Evolutionary conservation across 2,113 vertebrate genomes (phyloP).

Genomic region (Ictalurus furcatus): DNA sequence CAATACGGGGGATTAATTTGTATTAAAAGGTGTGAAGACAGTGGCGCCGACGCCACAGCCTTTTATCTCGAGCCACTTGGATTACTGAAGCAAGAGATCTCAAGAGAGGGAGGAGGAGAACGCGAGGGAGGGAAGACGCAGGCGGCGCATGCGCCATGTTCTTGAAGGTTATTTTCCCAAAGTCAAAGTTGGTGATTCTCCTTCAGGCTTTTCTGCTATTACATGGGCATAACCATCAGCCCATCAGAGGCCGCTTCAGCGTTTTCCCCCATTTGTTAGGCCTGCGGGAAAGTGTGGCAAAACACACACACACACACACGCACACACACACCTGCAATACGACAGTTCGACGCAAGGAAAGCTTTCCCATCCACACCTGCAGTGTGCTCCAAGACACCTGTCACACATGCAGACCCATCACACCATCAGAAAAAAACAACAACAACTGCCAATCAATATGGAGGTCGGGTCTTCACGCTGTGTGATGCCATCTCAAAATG

Average conservation of each 20-base stretch:
- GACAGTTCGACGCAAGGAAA: constrained; percentile 16
- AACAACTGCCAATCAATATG: constrained; percentile 69
- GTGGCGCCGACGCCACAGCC: constrained; percentile 56
- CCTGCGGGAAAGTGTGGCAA: background rate
- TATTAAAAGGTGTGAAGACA: constrained; percentile 69
- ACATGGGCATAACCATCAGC: constrained; percentile 48
- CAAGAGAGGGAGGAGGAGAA: constrained; percentile 39
- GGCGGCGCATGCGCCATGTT: constrained; percentile 56
- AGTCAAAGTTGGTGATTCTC: constrained; percentile 61
- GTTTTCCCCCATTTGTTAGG: background rate
- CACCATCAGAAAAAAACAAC: constrained; percentile 57
- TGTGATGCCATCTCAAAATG: constrained; percentile 55
- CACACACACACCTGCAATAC: constrained; percentile 22
- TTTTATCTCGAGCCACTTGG: constrained; percentile 71
- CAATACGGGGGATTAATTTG: constrained; percentile 78
- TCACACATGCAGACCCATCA: constrained; percentile 28
- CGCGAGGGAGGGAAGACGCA: constrained; percentile 14
- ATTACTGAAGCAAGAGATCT: constrained; percentile 67
- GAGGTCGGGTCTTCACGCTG: constrained; percentile 67
- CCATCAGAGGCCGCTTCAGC: constrained; percentile 6
- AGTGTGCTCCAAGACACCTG: constrained; percentile 45
- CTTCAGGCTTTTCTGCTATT: constrained; percentile 59
- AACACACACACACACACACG: constrained; percentile 18
- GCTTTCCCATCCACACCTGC: constrained; percentile 29
- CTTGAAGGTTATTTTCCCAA: constrained; percentile 66